Evolutionary conservation across 92 coral and sea anemone species (phyloP).

Genomic region (Phenganax marumi): DNA sequence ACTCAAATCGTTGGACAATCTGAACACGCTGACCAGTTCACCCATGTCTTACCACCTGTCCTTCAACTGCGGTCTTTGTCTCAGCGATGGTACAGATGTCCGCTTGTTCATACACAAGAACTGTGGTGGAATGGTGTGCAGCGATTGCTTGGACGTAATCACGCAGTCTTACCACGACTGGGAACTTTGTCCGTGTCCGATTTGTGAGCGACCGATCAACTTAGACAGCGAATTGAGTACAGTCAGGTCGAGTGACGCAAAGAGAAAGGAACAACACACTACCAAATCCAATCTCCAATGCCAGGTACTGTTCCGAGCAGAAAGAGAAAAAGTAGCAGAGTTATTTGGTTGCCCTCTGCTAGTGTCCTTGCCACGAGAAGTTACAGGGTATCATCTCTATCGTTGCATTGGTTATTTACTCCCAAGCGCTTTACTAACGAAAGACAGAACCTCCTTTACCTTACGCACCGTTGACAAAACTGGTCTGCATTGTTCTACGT

Average conservation of each 20-base stretch:
- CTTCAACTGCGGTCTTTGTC: slow-evolving; percentile 43
- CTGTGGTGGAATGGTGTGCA: slow-evolving; percentile 40
- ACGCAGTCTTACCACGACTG: slow-evolving; percentile 19
- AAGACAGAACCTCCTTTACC: slow-evolving; percentile 32
- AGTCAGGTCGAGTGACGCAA: background rate
- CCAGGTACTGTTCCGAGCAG: slow-evolving; percentile 22
- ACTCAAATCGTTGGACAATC: background rate
- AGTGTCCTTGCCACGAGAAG: background rate
- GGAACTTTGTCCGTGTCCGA: slow-evolving; percentile 37
- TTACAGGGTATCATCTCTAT: slow-evolving; percentile 27
- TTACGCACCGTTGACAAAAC: slow-evolving; percentile 21
- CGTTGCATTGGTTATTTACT: slow-evolving; percentile 32
- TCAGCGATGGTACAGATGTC: slow-evolving; percentile 24
- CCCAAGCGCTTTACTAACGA: slow-evolving; percentile 29
- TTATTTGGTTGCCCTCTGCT: slow-evolving; percentile 30
- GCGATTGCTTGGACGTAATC: slow-evolving; percentile 38
- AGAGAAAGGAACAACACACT: background rate
- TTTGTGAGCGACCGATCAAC: slow-evolving; percentile 39
- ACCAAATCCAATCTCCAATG: slow-evolving; percentile 5
- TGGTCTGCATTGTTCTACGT: slow-evolving; percentile 18
- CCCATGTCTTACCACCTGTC: slow-evolving; percentile 20
- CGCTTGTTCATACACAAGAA: slow-evolving; percentile 29
- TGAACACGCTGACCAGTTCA: background rate
- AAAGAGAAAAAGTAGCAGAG: background rate
- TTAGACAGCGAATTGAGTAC: slow-evolving; percentile 20